A percentile compares a stretch with the other conserved stretches of the same genome.
These are phyloP conservation scores for Drosophila yakuba DNA, from an alignment of 1,140 invertebrate genomes.

Conservation along the genomic window DNA sequence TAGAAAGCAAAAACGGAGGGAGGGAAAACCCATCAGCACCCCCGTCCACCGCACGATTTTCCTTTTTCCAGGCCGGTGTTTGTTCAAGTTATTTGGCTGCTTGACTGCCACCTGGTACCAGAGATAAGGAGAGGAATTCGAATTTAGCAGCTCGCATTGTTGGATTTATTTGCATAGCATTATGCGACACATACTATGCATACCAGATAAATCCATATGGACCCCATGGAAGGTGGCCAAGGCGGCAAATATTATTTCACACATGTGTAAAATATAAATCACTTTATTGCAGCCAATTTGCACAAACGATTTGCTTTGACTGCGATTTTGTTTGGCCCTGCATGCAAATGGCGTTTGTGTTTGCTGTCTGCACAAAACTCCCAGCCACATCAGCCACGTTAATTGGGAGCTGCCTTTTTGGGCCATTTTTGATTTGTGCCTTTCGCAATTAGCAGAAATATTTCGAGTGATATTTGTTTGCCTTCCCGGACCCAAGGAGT, in stretches of 20 bases:
- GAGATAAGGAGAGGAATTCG: constrained; percentile 29
- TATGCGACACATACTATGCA: constrained; percentile 45
- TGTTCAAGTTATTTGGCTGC: constrained; percentile 73
- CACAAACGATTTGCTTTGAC: constrained; percentile 74
- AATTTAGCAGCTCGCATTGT: constrained; percentile 41
- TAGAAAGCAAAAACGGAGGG: constrained; percentile 57
- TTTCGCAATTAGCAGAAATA: constrained; percentile 50
- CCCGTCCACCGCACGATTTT: too few relatives aligned
- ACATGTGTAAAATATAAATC: constrained; percentile 75
- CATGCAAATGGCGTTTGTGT: constrained; percentile 57
- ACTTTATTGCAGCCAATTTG: constrained; percentile 79
- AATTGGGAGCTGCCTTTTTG: constrained; percentile 47
- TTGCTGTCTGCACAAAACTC: constrained; percentile 46
- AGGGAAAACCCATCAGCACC: not conserved
- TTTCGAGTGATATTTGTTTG: constrained; percentile 28
- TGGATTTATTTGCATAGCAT: constrained; percentile 76
- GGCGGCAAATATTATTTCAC: constrained; percentile 54
- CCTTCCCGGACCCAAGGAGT: constrained; percentile 3
- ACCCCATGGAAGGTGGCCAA: constrained; percentile 11
- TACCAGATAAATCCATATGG: not conserved
- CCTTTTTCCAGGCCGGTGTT: constrained; percentile 37
- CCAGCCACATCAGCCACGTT: constrained; percentile 37
- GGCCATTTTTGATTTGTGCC: constrained; percentile 57
- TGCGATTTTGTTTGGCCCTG: constrained; percentile 32
- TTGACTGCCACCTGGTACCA: constrained; percentile 59